These are phyloP conservation scores for Orientallactaga sibirica DNA, from an alignment of 2,797 vertebrate species.

Conservation along the genomic window DNA sequence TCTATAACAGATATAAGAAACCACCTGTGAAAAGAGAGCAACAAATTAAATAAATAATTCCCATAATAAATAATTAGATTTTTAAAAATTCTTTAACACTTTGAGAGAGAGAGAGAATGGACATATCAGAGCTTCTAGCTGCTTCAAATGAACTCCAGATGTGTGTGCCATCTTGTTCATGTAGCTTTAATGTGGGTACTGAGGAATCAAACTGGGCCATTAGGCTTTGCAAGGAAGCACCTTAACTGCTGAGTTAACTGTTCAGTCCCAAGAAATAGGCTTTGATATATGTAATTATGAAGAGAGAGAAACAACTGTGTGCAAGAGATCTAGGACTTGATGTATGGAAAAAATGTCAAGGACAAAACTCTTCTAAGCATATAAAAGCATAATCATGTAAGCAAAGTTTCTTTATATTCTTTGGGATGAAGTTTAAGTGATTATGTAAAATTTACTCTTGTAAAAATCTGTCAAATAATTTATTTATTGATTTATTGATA, in stretches of 20 bases:
- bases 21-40: background rate
- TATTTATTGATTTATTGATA: slow-evolving; percentile 16
- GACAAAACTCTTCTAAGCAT: background rate
- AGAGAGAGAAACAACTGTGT: background rate
- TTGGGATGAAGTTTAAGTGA: background rate
- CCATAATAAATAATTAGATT: no score
- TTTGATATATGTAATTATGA: slow-evolving; percentile 24
- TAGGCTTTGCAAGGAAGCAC: no score
- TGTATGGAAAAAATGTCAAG: slow-evolving; percentile 28
- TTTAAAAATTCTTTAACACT: no score
- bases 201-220: no score
- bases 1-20: background rate
- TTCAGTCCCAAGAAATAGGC: background rate
- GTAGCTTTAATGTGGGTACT: no score
- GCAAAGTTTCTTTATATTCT: no score
- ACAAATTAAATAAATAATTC: slow-evolving; percentile 16
- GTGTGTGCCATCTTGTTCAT: no score
- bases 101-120: no score
- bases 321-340: background rate
- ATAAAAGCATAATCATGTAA: background rate
- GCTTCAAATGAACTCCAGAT: no score
- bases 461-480: slow-evolving; percentile 29
- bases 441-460: background rate
- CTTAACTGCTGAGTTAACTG: no score
- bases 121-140: no score